Percentiles rank a stretch among this genome's conserved stretches.
Conservation (phyloP, 92 coral and sea anemone species). For the Plumapathes pennacea region DNA sequence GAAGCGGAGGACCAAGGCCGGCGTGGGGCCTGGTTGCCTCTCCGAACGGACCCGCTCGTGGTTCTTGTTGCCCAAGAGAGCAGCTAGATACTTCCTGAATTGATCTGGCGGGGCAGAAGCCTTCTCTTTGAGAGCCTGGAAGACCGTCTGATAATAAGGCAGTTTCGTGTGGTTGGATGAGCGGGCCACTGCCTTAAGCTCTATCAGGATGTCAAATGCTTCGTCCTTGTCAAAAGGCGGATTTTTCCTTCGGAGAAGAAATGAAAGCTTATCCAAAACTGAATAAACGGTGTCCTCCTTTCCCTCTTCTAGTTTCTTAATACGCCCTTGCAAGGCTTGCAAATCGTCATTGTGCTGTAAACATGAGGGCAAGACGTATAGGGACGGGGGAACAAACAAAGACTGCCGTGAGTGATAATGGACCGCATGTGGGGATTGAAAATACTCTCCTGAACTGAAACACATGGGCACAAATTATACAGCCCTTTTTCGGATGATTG, state of each 20-base stretch:
- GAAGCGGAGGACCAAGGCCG: neutral
- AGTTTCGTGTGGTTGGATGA: neutral
- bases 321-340: neutral
- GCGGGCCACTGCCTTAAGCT: slow-evolving; percentile 3
- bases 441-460: too few species aligned
- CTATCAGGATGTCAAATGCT: slow-evolving; percentile 1
- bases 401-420: too few species aligned
- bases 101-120: neutral
- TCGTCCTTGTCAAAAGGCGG: slow-evolving; percentile 4
- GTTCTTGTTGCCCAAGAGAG: neutral
- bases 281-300: neutral
- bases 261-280: neutral
- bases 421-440: too few species aligned
- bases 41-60: neutral
- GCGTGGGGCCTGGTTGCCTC: neutral
- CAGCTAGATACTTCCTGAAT: neutral
- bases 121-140: slow-evolving; percentile 3
- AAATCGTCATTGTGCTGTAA: too few species aligned
- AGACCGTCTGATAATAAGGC: neutral
- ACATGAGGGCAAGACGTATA: too few species aligned
- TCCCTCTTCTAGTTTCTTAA: neutral
- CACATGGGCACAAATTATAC: too few species aligned
- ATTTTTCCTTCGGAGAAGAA: neutral
- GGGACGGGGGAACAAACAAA: too few species aligned
- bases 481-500: too few species aligned